A percentile compares a stretch with the other conserved stretches of the same genome.
These are phyloP conservation scores for Rhagoletis pomonella DNA, from an alignment of 1,140 invertebrate species.

Conservation along the genomic window DNA sequence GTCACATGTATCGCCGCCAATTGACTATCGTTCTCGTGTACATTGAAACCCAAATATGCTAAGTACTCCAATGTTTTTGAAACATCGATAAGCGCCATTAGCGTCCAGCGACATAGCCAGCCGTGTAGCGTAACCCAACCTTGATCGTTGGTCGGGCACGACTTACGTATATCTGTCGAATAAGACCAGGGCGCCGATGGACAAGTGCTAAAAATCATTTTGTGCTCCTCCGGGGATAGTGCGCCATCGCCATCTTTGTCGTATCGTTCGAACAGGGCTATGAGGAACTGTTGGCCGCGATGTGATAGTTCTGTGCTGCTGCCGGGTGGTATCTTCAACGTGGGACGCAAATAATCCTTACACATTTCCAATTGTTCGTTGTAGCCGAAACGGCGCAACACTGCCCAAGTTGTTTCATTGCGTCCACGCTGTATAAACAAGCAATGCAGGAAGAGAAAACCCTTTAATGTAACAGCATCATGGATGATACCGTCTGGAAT, in stretches of 20 bases:
- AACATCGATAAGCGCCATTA: slow-evolving; percentile 91
- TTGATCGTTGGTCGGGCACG: slow-evolving; percentile 87
- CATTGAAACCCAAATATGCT: slow-evolving; percentile 96
- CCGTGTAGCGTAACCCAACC: slow-evolving; percentile 95
- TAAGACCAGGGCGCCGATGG: slow-evolving; percentile 87
- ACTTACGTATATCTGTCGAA: slow-evolving; percentile 83
- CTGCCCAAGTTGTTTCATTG: slow-evolving; percentile 99
- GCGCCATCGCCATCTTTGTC: slow-evolving; percentile 95
- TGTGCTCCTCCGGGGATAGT: slow-evolving; percentile 91
- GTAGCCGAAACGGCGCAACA: slow-evolving; percentile 98
- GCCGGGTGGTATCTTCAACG: slow-evolving; percentile 89
- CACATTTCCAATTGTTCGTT: slow-evolving; percentile 94
- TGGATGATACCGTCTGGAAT: slow-evolving; percentile 92
- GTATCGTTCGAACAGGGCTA: slow-evolving; percentile 91
- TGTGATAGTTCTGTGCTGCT: slow-evolving; percentile 93
- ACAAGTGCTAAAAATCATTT: slow-evolving; percentile 94
- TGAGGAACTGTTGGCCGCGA: slow-evolving; percentile 94
- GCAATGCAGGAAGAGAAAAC: slow-evolving; percentile 97
- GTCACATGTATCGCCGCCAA: slow-evolving; percentile 92
- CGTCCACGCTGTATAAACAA: slow-evolving; percentile 98
- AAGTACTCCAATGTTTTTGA: slow-evolving; percentile 94
- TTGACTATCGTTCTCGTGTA: slow-evolving; percentile 92
- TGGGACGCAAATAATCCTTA: slow-evolving; percentile 92
- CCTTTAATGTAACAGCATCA: slow-evolving; percentile 94
- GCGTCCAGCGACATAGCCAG: slow-evolving; percentile 95